phyloP scores from a whole-genome alignment of 2,797 vertebrate species.

The Enteromius paludinosus region DNA sequence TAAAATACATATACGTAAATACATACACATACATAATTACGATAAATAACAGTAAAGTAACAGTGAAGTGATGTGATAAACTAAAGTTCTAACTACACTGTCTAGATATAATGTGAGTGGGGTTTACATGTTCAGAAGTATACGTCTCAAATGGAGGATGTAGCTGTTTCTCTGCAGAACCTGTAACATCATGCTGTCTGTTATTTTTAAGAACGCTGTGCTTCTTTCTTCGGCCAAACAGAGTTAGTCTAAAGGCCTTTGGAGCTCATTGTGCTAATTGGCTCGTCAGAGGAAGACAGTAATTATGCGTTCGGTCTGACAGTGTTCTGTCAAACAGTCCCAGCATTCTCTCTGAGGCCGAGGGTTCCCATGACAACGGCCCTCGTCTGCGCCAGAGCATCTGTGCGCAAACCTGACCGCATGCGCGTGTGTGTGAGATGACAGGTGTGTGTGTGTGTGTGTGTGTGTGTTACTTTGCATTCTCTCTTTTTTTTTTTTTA shows the following conservation, averaged over 20 bases:
- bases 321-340: constrained; percentile 11
- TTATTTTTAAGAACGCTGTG: background rate
- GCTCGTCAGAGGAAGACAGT: constrained; percentile 22
- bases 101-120: background rate
- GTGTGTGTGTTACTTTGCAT: background rate
- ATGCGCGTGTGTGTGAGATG: background rate
- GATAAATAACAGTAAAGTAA: no score
- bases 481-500: background rate
- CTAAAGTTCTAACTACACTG: no score
- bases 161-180: background rate
- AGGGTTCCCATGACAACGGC: constrained; percentile 34
- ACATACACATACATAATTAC: no score
- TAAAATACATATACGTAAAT: no score
- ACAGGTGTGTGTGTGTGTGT: background rate
- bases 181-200: background rate
- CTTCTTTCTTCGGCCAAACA: constrained; percentile 12
- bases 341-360: constrained; percentile 12
- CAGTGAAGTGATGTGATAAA: no score
- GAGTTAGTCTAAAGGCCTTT: constrained; percentile 17
- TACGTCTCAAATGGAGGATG: background rate
- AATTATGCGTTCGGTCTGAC: constrained; percentile 34
- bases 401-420: constrained; percentile 7
- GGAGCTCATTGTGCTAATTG: constrained; percentile 30
- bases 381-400: constrained; percentile 22
- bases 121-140: background rate